These are phyloP conservation scores for Piscicola geometra DNA, from an alignment of 2,888 invertebrate species.

Conservation along the genomic window DNA sequence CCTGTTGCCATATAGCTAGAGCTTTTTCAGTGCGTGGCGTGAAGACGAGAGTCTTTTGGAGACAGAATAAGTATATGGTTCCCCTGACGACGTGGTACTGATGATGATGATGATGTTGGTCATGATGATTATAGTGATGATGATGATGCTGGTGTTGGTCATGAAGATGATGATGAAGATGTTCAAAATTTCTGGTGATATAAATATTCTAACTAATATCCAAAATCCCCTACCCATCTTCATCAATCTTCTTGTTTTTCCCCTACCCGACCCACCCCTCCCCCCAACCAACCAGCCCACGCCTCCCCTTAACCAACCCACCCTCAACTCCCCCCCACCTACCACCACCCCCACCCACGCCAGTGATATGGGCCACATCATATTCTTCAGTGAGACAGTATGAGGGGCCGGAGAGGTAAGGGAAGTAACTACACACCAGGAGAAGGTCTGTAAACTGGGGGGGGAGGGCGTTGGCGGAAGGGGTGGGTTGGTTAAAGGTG, in stretches of 20 bases:
- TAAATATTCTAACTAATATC: too few species aligned
- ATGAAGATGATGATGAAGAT: too few species aligned
- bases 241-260: too few species aligned
- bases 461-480: neutral
- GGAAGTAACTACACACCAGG: conserved; percentile 16
- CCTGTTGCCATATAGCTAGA: neutral
- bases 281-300: too few species aligned
- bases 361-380: conserved; percentile 7
- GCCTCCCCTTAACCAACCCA: too few species aligned
- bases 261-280: too few species aligned
- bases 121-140: too few species aligned
- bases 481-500: neutral
- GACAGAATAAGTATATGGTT: neutral
- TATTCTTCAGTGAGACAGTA: conserved; percentile 15
- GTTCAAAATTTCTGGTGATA: too few species aligned
- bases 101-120: neutral
- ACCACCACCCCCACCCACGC: neutral
- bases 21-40: neutral
- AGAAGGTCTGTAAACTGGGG: conserved; percentile 22
- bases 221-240: too few species aligned
- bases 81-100: conserved; percentile 8
- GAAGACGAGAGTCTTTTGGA: neutral
- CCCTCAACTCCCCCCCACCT: too few species aligned
- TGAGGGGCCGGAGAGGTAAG: conserved; percentile 1
- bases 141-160: too few species aligned